Evolutionary conservation across 1,140 invertebrate species (phyloP), one percentile per base, ranked within the genome.

Genomic region (Aphelinus certus): DNA sequence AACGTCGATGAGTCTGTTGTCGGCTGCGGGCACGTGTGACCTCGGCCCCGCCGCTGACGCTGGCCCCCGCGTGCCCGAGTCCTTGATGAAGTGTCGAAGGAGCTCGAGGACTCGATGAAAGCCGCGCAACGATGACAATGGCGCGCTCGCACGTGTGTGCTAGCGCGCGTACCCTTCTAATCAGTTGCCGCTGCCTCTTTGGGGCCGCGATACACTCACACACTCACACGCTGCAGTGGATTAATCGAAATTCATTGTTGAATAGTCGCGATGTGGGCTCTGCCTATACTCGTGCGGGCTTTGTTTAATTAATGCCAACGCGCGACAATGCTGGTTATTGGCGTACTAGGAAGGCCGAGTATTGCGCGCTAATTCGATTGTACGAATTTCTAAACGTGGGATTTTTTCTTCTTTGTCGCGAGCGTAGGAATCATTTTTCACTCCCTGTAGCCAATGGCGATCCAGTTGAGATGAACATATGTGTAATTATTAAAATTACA

Each of bases 31-130:
- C 61, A 63, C 61, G 61, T 48, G 76, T 53, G 57, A 45, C 73
- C 76, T 58, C 70, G 26, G 26, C 26, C 26, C 26, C 26, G 26
- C 26, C 0, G 26, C 26, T 26, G 26, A 26, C 26, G 26, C 26
- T 26, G 26, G 26, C 26, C 26, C 26, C 26, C 26, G 26, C 26
- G 26, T 26, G 26, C 26, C 26, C 26, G 26, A 65, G 64, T 73
- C 72, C 75, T 72, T 76, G 79, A 79, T 79, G 75, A 75, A 78
- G 79, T 76, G 77, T 73, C 73, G 75, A 78, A 78, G 79, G 75
- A 80, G 73, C 76, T 68, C 68, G 64, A 26, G 65, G 57, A 65
- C 75, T 75, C 75, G 75, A 77, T 78, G 64, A 62, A 75, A 55
- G 73, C 75, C 45, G 75, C 75, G 62, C 26, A 26, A 60, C 71